Percentiles rank a stretch among this genome's conserved stretches.
phyloP scores from a whole-genome alignment of 1,140 invertebrate genomes.

The Tetragnatha versicolor region DNA sequence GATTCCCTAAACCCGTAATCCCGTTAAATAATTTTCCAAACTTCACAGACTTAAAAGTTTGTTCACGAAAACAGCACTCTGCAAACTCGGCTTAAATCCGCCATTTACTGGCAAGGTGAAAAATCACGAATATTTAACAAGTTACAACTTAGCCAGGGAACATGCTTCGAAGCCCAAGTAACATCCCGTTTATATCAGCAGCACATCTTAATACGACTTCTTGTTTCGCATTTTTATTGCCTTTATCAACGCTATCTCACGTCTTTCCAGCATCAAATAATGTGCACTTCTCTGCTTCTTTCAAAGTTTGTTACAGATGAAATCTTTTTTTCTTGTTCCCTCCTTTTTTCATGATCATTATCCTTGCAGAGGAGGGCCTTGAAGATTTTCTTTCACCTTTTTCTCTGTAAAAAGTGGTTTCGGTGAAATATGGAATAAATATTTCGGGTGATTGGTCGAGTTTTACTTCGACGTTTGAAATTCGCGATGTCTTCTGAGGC shows the following conservation, averaged over 20 bases:
- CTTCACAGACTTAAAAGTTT: no score
- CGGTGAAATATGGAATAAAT: neutral
- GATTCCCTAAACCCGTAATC: no score
- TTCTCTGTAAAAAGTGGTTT: neutral
- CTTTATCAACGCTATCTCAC: conserved; percentile 22
- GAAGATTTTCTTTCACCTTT: neutral
- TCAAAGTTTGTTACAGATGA: neutral
- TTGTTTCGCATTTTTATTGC: conserved; percentile 28
- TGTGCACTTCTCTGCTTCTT: conserved; percentile 1
- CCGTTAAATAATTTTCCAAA: no score
- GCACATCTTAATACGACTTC: neutral
- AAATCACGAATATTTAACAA: conserved; percentile 39
- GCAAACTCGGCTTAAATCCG: neutral
- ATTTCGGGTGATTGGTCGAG: neutral
- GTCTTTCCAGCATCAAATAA: conserved; percentile 15
- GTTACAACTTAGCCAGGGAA: neutral
- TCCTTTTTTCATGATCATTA: neutral
- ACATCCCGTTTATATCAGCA: neutral
- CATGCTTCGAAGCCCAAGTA: conserved; percentile 8
- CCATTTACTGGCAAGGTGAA: neutral
- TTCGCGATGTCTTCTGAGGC: no score
- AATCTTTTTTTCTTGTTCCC: neutral
- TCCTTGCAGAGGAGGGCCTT: neutral
- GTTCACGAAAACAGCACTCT: conserved; percentile 19
- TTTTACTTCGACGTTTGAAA: neutral